Evolutionary conservation across 2,888 invertebrate species (phyloP), one percentile per base, ranked within the genome.

Genomic region (Peribatodes rhomboidaria): DNA sequence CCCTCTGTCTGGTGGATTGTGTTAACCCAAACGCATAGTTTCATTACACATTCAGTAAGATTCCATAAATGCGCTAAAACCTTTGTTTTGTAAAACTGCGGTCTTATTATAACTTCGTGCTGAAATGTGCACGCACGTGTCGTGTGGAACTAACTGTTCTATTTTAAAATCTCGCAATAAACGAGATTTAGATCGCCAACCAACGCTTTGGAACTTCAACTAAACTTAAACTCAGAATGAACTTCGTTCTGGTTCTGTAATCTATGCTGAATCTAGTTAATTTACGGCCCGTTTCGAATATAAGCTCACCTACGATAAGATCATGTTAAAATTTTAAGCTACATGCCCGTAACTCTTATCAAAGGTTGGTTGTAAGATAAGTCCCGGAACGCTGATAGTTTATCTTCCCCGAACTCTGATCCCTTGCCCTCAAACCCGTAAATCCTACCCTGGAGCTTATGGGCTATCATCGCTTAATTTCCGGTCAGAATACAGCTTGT

Each of bases 381-480:
- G 62, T 63, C 42, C 35, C 46, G 18, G 35, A 49, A 31, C 16
- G 14, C 18, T 49, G 64, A 59, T 55, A 65, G 50, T 61, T 61
- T 65, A 65, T 60, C 60, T 50, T 33, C 14, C 37, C 39, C 52
- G 39, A 20, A 35, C 2, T 22, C 10, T 46, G 56, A 57, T 60
- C 60, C 56, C 33, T 20, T 61, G 39, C 41, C 65, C 60, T 52
- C 52, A 20, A 20, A 13, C 55, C 44, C 39, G 56, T 65, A 65
- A 61, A 56, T 60, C 60, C 46, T 49, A 50, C 52, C 60, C 60
- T 6, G 56, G 33, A 46, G 42, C 46, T 65, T 56, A 65, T 39
- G 56, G 59, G 41, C 56, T 65, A 65, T 65, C 65, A 61, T 65
- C 60, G 56, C 27, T 65, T 65, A 65, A 65, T 65, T 65, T 65